A percentile compares a stretch with the other conserved stretches of the same genome.
Conservation (phyloP, 2,888 invertebrate species). For the Aleiodes leptofemur region DNA sequence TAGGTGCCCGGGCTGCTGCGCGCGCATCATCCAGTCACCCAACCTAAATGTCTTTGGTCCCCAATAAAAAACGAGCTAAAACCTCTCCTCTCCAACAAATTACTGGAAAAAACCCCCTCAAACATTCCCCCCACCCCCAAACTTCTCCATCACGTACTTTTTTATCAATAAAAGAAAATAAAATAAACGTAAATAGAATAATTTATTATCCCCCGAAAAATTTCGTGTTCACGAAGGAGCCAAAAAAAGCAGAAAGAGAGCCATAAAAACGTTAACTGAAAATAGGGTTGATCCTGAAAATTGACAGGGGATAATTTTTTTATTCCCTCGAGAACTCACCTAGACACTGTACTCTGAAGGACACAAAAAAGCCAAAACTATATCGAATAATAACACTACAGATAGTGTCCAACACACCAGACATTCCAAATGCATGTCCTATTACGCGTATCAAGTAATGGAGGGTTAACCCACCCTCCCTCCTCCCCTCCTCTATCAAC, state of each 20-base stretch:
- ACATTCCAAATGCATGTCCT: slow-evolving; percentile 8
- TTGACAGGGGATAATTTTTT: slow-evolving; percentile 9
- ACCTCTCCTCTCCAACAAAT: no score
- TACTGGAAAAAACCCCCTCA: no score
- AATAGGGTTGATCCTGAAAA: not conserved
- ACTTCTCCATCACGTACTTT: no score
- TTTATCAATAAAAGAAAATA: not conserved
- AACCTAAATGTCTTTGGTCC: no score
- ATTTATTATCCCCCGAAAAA: slow-evolving; percentile 4
- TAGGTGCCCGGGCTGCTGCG: no score
- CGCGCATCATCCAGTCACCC: no score
- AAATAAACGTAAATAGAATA: slow-evolving; percentile 9
- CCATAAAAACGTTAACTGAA: not conserved
- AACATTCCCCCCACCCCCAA: no score
- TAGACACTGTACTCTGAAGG: not conserved
- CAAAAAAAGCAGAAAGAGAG: not conserved
- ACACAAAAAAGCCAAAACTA: not conserved
- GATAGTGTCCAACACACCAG: not conserved
- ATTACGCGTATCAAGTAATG: not conserved
- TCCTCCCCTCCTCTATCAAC: no score
- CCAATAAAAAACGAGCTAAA: no score
- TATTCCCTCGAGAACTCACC: not conserved
- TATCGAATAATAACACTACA: slow-evolving; percentile 12
- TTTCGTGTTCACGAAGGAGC: not conserved
- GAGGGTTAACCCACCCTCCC: no score